Evolutionary conservation across 2,797 vertebrate genomes (phyloP).

Genomic region (Myotis vivesi): DNA sequence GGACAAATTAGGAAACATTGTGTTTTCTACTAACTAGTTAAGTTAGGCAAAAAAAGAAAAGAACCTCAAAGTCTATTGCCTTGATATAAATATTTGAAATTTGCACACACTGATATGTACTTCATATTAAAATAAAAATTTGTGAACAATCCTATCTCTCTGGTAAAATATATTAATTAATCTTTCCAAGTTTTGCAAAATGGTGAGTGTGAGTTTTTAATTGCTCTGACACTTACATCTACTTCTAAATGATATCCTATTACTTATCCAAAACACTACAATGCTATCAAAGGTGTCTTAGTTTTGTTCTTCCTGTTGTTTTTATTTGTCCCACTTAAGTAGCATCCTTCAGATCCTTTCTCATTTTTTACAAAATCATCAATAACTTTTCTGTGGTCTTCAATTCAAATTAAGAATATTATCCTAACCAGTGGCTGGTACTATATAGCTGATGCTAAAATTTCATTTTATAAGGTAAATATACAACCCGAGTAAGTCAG

Average conservation of each 20-base stretch:
- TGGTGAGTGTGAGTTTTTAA: not conserved
- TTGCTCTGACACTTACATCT: not conserved
- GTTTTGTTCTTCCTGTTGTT: not conserved
- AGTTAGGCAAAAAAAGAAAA: slow-evolving; percentile 28
- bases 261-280: not conserved
- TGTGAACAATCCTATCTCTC: not conserved
- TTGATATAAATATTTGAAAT: not conserved
- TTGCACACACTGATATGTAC: not conserved
- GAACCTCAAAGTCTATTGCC: not conserved
- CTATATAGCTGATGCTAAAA: not conserved
- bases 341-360: not conserved
- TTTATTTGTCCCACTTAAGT: not conserved
- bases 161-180: not conserved
- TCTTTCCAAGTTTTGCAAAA: slow-evolving; percentile 21
- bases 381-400: not conserved
- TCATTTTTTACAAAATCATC: not conserved
- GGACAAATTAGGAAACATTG: not conserved
- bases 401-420: slow-evolving; percentile 3
- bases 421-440: not conserved
- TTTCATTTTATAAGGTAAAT: not conserved
- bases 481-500: not conserved
- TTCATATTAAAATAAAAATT: not conserved
- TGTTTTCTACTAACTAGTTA: not conserved
- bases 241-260: not conserved
- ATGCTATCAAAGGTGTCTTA: not conserved